These are phyloP conservation scores for Thamnaconus septentrionalis DNA, from an alignment of 2,113 vertebrate genomes.

Conservation along the genomic window DNA sequence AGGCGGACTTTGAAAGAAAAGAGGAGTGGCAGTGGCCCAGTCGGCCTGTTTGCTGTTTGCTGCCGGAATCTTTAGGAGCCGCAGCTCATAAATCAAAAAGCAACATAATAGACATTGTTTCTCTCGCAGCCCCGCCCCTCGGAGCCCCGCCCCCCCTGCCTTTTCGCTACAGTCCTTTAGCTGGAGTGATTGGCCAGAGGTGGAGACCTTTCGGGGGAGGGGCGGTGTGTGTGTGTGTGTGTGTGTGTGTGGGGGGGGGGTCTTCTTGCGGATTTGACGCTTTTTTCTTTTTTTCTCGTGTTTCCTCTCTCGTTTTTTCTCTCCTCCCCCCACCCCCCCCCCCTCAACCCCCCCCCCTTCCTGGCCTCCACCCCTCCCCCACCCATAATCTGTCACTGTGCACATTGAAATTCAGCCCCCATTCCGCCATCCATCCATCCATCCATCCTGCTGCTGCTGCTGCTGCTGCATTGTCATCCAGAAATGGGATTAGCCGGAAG, in stretches of 20 bases:
- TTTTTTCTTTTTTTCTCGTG: conserved; percentile 50
- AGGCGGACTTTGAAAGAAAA: conserved; percentile 72
- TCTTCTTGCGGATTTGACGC: conserved; percentile 49
- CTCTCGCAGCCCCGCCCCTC: conserved; percentile 64
- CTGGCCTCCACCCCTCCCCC: conserved; percentile 50
- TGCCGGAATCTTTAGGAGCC: conserved; percentile 74
- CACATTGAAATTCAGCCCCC: conserved; percentile 65
- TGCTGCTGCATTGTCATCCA: conserved; percentile 57
- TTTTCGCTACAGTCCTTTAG: conserved; percentile 32
- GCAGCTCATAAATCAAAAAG: conserved; percentile 83
- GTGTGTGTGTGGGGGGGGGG: no score
- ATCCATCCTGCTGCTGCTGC: no score
- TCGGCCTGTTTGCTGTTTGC: conserved; percentile 76
- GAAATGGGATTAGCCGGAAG: conserved; percentile 70
- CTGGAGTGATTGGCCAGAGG: conserved; percentile 44
- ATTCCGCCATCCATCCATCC: neutral
- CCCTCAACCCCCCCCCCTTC: conserved; percentile 28
- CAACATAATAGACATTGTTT: conserved; percentile 79
- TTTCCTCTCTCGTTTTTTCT: conserved; percentile 51
- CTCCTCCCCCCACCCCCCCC: conserved; percentile 12
- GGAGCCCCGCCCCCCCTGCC: conserved; percentile 48
- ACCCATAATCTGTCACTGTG: conserved; percentile 71
- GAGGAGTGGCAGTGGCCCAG: conserved; percentile 61
- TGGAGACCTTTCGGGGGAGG: conserved; percentile 43
- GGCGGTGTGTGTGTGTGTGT: neutral